Evolutionary conservation across 2,113 vertebrate species (phyloP), one percentile per base, ranked within the genome.

Genomic region (Rhagologus leucostigma): DNA sequence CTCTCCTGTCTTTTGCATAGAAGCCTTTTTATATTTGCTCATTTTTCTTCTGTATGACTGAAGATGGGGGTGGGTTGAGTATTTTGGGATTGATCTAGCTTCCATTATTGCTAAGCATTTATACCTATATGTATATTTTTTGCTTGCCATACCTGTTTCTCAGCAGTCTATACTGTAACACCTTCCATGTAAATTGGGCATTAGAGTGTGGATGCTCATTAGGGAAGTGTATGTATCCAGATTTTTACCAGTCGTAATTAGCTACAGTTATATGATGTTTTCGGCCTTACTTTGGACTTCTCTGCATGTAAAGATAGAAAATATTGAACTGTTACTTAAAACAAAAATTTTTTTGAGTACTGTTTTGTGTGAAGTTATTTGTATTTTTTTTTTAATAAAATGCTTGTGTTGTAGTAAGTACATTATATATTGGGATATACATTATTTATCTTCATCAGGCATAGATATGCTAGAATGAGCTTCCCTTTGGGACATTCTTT

Each of bases 111-210:
- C 18, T 69, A 18, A 81, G 32, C 37, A 7, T 44, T 53, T 11
- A 9, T 63, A 56, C 12, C 9, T 46, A 7, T 1, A 3, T 20
- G 6, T 55, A 3, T 50, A 3, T 4, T 64, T 83, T 71, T 59
- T 4, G 9, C 16, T 7, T 55, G 39, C 62, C 13, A 42, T 55
- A 53, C 7, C 16, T 73, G 15, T 84, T 87, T 62, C 33, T 11
- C 41, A 55, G 13, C 23, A 17, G 23, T 50, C 24, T 49, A 0
- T 42, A 16, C 26, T 57, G 2, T 37, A 65, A 53, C 5, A 4
- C 26, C 30, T 59, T 26, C 24, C 3, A 1, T 46, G 44, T 68
- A 46, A 65, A 17, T 27, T 50, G 14, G 47, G 10, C 1, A 0
- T 82, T 68, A 47, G 33, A 11, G 17, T 19, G 10, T 56, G 35